Evolutionary conservation across 2,113 vertebrate species (phyloP).

Genomic region (Alexandromys fortis): DNA sequence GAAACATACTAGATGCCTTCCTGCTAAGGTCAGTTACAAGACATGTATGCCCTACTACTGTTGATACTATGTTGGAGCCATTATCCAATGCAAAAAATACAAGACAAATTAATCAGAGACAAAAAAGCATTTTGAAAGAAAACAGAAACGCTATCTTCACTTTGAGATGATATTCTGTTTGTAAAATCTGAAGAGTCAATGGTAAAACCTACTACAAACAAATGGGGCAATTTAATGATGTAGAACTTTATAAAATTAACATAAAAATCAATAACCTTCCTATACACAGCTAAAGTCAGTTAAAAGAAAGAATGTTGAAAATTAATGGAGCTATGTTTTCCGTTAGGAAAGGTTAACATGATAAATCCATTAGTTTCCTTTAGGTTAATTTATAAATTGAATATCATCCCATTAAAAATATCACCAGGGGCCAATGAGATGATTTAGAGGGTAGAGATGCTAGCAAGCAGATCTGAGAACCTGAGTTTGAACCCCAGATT

Average conservation of each 20-base stretch:
- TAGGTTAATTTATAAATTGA: not conserved
- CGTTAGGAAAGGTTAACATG: not conserved
- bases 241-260: not conserved
- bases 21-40: not conserved
- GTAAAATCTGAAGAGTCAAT: not conserved
- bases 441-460: not conserved
- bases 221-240: not conserved
- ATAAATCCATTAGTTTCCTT: not conserved
- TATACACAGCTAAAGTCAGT: not conserved
- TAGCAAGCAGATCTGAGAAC: not conserved
- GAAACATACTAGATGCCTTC: not conserved
- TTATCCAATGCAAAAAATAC: not conserved
- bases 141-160: not conserved
- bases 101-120: not conserved
- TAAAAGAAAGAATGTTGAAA: not conserved
- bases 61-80: not conserved
- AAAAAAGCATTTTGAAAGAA: not conserved
- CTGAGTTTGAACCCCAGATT: not conserved
- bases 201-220: conserved; percentile 12
- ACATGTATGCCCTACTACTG: not conserved
- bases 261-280: not conserved
- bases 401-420: not conserved
- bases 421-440: not conserved
- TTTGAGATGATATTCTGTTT: not conserved
- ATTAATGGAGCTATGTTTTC: not conserved